Percentiles rank a stretch among this genome's conserved stretches.
Conservation (phyloP, 2,797 vertebrate genomes). For the Nyctalus aviator region DNA sequence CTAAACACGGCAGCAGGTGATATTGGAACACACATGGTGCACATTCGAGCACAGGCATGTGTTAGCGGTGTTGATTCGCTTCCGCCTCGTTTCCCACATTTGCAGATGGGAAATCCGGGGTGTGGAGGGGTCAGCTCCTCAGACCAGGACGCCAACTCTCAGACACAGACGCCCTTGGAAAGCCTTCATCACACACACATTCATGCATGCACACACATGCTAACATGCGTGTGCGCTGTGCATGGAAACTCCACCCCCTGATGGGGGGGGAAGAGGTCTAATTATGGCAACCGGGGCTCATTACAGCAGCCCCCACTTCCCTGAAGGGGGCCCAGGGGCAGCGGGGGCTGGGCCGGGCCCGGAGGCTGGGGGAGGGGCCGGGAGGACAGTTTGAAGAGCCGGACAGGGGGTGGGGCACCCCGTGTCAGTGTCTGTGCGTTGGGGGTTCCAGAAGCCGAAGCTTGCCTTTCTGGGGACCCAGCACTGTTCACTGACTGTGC, state of each 20-base stretch:
- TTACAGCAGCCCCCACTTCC: neutral
- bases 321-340: neutral
- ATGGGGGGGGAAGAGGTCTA: neutral
- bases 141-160: neutral
- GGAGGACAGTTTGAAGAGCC: neutral
- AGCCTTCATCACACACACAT: neutral
- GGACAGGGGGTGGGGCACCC: fast-evolving
- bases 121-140: neutral
- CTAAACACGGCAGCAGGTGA: neutral
- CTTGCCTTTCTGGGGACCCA: neutral
- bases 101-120: neutral
- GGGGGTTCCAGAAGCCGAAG: neutral
- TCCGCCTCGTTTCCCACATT: too few relatives aligned
- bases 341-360: neutral
- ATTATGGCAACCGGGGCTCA: too few relatives aligned
- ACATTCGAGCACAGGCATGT: too few relatives aligned
- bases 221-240: neutral
- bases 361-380: too few relatives aligned
- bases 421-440: fast-evolving
- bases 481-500: neutral
- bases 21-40: too few relatives aligned
- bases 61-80: neutral
- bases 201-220: too few relatives aligned
- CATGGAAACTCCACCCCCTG: neutral
- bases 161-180: neutral